Evolutionary conservation across 2,113 vertebrate genomes (phyloP).

Genomic region (Hydropotes inermis): DNA sequence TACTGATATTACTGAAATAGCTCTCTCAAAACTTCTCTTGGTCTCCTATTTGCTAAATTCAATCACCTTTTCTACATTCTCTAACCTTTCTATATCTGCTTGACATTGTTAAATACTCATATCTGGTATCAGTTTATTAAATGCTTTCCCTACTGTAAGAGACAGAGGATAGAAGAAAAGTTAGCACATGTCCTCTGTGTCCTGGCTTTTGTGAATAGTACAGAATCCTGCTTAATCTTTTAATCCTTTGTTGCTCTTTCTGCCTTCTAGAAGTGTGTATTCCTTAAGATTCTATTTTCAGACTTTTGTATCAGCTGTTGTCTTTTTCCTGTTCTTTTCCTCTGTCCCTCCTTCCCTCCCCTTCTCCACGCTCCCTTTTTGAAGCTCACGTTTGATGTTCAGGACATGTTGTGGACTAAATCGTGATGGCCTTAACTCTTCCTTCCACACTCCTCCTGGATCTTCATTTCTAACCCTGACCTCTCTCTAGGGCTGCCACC

Average conservation of each 20-base stretch:
- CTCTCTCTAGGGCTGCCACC: not conserved
- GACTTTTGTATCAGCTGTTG: not conserved
- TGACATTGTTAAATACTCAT: not conserved
- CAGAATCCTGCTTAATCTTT: conserved; percentile 33
- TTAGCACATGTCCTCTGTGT: not conserved
- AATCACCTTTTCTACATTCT: conserved; percentile 2
- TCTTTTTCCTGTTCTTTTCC: not conserved
- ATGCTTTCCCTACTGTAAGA: not conserved
- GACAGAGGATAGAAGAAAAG: conserved; percentile 6
- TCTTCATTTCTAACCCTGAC: not conserved
- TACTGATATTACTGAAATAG: not conserved
- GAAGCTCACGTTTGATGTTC: not conserved
- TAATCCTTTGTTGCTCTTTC: conserved; percentile 51
- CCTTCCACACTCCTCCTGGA: not conserved
- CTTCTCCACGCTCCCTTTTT: not conserved
- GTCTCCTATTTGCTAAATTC: not conserved
- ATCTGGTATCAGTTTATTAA: not conserved
- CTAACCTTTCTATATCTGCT: not conserved
- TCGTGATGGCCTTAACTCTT: not conserved
- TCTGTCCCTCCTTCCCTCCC: not conserved
- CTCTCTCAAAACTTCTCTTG: not conserved
- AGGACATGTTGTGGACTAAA: not conserved
- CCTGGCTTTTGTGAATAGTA: conserved; percentile 20
- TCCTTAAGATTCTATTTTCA: conserved; percentile 58
- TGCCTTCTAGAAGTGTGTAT: conserved; percentile 37